Evolutionary conservation across 2,113 vertebrate genomes (phyloP), one percentile per base, ranked within the genome.

Genomic region (Lasiurus borealis): DNA sequence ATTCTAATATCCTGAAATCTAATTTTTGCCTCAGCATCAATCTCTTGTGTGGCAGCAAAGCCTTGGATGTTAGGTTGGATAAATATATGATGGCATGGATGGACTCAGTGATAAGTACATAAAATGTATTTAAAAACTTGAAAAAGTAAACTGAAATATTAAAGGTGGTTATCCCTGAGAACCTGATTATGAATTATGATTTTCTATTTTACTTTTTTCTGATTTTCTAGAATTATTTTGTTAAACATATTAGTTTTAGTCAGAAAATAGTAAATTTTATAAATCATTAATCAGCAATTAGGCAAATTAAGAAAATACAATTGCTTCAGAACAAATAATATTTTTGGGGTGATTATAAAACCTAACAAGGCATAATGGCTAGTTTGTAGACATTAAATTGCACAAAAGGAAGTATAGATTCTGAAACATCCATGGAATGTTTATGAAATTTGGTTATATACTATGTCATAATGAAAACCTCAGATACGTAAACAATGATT

Each of bases 141-240:
- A 36, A 75, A 68, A 25, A 73, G 25, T 50, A 44, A 16, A 86
- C 0, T 87, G 21, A 91, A 81, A 68, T 86, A 8, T 66, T 72
- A 80, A 71, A 72, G n/a, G 50, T 81, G 12, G 16, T 48, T 84
- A 73, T 57, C 2, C 54, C 72, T 57, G 9, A 11, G 1, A 62
- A 48, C 27, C 23, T 68, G 5, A 66, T 86, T 75, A 72, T 85
- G 15, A 77, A 57, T 73, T 57, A 86, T 77, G 19, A 77, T 34
- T 90, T 95, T 85, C 23, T 73, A 85, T 16, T 36, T 73, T 80
- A 57, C 6, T 85, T 78, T 62, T 88, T 85, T 85, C 54, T 85
- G 13, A 57, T 50, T 80, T 66, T 85, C 25, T 25, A 81, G 23
- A 73, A n/a, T 4, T 40, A 78, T 8, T 52, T 72, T 84, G 34